These are phyloP conservation scores for Nebria salina DNA, from an alignment of 2,888 invertebrate genomes.

Conservation along the genomic window DNA sequence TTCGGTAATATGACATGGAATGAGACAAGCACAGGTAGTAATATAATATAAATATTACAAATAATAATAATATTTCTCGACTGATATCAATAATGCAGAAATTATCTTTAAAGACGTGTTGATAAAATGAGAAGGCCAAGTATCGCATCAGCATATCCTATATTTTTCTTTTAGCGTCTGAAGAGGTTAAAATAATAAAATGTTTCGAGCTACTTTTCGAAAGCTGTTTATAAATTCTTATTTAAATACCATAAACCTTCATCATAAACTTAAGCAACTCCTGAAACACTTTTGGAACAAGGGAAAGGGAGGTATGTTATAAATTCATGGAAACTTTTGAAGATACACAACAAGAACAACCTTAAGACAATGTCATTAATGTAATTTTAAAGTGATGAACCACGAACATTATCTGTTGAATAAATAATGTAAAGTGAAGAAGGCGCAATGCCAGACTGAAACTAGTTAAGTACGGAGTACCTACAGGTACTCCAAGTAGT, in stretches of 20 bases:
- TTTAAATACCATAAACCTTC: background rate
- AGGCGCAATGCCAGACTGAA: conserved; percentile 6
- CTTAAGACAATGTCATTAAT: conserved; percentile 33
- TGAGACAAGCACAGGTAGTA: background rate
- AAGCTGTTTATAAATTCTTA: background rate
- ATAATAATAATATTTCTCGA: too few relatives aligned
- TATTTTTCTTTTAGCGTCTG: too few relatives aligned
- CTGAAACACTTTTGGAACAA: background rate
- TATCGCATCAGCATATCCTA: too few relatives aligned
- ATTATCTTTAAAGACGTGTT: too few relatives aligned
- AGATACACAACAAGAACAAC: background rate
- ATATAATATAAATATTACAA: background rate
- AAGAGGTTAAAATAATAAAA: too few relatives aligned
- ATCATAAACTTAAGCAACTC: background rate
- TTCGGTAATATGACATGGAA: background rate
- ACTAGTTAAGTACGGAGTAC: background rate
- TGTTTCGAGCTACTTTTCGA: too few relatives aligned
- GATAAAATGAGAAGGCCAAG: too few relatives aligned
- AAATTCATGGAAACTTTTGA: background rate
- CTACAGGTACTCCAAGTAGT: background rate
- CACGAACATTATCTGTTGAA: conserved; percentile 30
- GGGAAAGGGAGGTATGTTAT: background rate
- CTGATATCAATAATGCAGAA: too few relatives aligned
- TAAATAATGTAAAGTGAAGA: conserved; percentile 35
- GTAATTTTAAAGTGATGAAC: conserved; percentile 39